phyloP scores from a whole-genome alignment of 2,797 vertebrate genomes.

The Pipistrellus pygmaeus region DNA sequence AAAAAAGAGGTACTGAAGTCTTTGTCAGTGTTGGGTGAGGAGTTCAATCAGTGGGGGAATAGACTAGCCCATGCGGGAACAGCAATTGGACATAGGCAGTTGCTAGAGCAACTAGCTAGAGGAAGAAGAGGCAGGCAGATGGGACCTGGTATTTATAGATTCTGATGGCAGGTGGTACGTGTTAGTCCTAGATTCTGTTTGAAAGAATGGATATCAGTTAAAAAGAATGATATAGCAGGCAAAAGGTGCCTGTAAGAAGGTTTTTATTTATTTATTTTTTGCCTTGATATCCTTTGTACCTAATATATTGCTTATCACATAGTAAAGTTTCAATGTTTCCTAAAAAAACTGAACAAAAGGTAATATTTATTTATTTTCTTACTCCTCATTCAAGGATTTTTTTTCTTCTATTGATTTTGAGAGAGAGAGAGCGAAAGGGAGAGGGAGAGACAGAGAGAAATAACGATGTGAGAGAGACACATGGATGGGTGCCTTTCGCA shows the following conservation, averaged over 20 bases:
- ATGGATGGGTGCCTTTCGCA: no score
- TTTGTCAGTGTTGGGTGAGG: background rate
- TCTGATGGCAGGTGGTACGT: constrained; percentile 2
- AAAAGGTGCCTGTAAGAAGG: background rate
- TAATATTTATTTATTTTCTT: background rate
- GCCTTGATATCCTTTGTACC: background rate
- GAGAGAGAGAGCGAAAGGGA: no score
- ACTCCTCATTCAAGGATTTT: no score
- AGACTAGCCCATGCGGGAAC: background rate
- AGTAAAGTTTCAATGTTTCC: constrained; percentile 29
- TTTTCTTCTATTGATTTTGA: no score
- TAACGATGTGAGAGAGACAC: no score
- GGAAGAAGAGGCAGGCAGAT: constrained; percentile 57
- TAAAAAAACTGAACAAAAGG: background rate
- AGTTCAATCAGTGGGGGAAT: background rate
- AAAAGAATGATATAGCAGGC: background rate
- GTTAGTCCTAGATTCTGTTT: constrained; percentile 41
- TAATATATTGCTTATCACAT: background rate
- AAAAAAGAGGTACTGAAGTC: background rate
- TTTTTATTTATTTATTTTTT: constrained; percentile 7
- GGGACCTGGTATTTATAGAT: constrained; percentile 58
- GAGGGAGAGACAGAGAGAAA: no score
- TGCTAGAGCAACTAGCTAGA: constrained; percentile 54
- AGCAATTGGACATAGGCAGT: constrained; percentile 37
- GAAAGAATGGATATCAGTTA: constrained; percentile 46